Evolutionary conservation across 2,888 invertebrate species (phyloP), one percentile per base, ranked within the genome.

Genomic region (Tetrapedia diversipes): DNA sequence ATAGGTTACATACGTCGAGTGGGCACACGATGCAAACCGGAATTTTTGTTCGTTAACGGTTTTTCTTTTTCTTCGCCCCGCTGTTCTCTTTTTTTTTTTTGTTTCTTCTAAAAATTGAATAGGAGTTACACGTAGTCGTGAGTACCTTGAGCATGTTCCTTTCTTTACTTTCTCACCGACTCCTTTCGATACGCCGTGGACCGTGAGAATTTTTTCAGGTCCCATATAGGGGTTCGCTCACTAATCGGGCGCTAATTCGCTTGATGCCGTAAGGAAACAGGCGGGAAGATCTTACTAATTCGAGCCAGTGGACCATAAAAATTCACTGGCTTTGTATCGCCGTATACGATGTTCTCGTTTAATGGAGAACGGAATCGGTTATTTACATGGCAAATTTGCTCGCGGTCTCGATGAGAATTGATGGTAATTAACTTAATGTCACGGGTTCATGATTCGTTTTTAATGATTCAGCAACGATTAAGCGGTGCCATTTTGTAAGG

Each of bases 181-280:
- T 34, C 54, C 56, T 53, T 60, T 47, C 32, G 51, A 43, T 54
- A 63, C 70, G 39, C 19, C 41, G 4, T 16, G 32, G 51, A 81
- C 64, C 81, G 81, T 81, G 81, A 71, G 81, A 82, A 81, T 68
- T 51, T 81, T 70, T 68, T 67, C 54, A 45, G 57, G 27, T 70
- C 16, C 41, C 56, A 47, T n/a, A n/a, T 43, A 51, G 59, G 39
- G 65, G 39, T 69, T 68, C 60, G 19, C 64, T 53, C 66, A 73
- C 75, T 82, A 76, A 82, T 82, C 79, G 81, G 68, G 79, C 65
- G 81, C 79, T 82, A 82, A 82, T 73, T 76, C 59, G 70, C 29
- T 60, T 79, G 70, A 81, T 75, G 67, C 73, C 61, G 49, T 70
- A 27, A 29, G 70, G 45, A 81, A 80, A 79, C 76, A 70, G 54